phyloP scores from a whole-genome alignment of 37 sponge, comb jelly and placozoan genomes.

The Dysidea cf. avara region DNA sequence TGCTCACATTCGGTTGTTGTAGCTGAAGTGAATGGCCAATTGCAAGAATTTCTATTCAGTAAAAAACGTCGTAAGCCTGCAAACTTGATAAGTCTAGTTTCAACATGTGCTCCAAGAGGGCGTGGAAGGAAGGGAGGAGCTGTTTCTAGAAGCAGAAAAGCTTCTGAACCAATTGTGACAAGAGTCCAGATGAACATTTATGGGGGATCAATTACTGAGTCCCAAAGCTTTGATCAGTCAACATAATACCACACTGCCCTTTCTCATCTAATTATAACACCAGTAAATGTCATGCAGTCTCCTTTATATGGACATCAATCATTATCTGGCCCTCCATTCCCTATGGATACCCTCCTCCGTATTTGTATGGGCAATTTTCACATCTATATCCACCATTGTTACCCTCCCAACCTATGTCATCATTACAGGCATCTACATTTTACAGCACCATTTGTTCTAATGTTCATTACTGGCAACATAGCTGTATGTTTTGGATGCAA shows the following conservation, averaged over 20 bases:
- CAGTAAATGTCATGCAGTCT: too few species aligned
- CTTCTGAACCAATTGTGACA: constrained; percentile 3
- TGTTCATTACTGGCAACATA: constrained; percentile 26
- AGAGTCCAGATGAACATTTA: constrained; percentile 21
- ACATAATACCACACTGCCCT: neutral
- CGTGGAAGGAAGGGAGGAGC: constrained; percentile 30
- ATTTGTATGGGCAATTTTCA: too few species aligned
- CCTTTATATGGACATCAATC: too few species aligned
- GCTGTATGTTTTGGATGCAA: constrained; percentile 30
- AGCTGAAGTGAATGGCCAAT: constrained; percentile 7
- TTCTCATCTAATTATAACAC: neutral
- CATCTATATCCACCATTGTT: too few species aligned
- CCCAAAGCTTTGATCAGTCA: neutral
- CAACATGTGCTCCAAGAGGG: constrained; percentile 21
- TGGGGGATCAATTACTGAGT: neutral
- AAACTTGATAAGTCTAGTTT: constrained; percentile 5
- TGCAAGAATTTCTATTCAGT: neutral
- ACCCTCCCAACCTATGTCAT: too few species aligned
- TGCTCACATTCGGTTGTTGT: constrained; percentile 13
- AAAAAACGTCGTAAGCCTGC: neutral
- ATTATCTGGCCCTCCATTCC: too few species aligned
- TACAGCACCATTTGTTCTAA: constrained; percentile 2
- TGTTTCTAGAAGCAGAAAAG: constrained; percentile 14
- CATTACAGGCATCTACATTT: too few species aligned
- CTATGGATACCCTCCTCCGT: too few species aligned